Conservation (phyloP, 1,140 invertebrate species). For the Gyrodactylus salaris region DNA sequence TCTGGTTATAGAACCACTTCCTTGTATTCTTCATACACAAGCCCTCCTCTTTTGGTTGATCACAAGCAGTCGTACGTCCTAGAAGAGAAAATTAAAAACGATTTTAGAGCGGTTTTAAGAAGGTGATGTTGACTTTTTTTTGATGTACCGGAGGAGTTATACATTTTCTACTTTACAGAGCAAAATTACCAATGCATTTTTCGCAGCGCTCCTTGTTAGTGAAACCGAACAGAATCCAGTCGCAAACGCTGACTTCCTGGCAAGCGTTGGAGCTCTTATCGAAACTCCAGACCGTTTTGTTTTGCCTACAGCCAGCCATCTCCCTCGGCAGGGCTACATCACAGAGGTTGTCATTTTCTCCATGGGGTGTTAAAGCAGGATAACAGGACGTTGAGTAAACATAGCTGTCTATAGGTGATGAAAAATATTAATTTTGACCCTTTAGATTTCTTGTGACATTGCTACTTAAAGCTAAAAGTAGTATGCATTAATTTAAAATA, state of each 20-base stretch:
- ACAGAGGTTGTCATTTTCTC: background rate
- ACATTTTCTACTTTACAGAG: background rate
- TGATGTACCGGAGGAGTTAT: background rate
- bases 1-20: background rate
- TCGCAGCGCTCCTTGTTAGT: background rate
- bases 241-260: background rate
- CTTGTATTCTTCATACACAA: background rate
- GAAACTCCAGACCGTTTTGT: background rate
- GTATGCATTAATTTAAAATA: too few relatives aligned
- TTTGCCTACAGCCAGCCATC: background rate
- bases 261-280: background rate
- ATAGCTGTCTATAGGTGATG: too few relatives aligned
- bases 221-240: background rate
- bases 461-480: too few relatives aligned
- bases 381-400: too few relatives aligned
- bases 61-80: background rate
- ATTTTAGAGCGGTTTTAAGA: too few relatives aligned
- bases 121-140: too few relatives aligned
- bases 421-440: too few relatives aligned
- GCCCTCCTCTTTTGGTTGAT: background rate
- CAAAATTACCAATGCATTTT: background rate
- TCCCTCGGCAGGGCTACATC: background rate
- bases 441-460: too few relatives aligned
- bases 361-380: too few relatives aligned
- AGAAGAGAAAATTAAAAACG: too few relatives aligned